Evolutionary conservation across 2,113 vertebrate genomes (phyloP).

Genomic region (Lipophrys pholis): DNA sequence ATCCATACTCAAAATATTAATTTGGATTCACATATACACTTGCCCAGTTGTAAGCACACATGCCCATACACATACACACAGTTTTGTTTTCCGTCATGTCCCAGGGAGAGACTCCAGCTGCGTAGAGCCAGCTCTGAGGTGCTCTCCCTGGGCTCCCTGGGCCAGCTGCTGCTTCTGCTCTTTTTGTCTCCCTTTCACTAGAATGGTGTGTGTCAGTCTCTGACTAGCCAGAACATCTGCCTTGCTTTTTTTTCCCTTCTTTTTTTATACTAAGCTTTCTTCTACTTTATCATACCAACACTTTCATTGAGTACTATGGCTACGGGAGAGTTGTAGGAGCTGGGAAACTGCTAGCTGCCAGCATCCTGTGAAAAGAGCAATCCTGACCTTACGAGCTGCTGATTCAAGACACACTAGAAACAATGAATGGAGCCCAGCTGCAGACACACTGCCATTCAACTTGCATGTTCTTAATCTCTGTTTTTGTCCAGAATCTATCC

Average conservation of each 20-base stretch:
- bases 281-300: slow-evolving; percentile 7
- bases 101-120: slow-evolving; percentile 56
- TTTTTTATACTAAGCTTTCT: background rate
- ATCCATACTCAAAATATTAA: too few species aligned
- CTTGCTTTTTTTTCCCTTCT: slow-evolving; percentile 11
- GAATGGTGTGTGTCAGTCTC: slow-evolving; percentile 13
- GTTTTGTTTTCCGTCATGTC: slow-evolving; percentile 13
- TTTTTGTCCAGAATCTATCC: slow-evolving; percentile 21
- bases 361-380: slow-evolving; percentile 37
- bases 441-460: too few species aligned
- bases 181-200: background rate
- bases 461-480: slow-evolving; percentile 4
- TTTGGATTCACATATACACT: too few species aligned
- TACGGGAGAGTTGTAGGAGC: slow-evolving; percentile 28
- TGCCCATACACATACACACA: slow-evolving; percentile 11
- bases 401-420: slow-evolving; percentile 46
- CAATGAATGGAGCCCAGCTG: slow-evolving; percentile 22
- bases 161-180: slow-evolving; percentile 49
- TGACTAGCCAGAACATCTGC: slow-evolving; percentile 32
- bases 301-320: slow-evolving; percentile 21
- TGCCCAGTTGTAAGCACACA: too few species aligned
- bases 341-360: slow-evolving; percentile 35
- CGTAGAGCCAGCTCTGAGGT: slow-evolving; percentile 47
- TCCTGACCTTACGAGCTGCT: slow-evolving; percentile 42
- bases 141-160: slow-evolving; percentile 48